Conservation (phyloP, 2,113 vertebrate genomes). For the Mobula birostris region DNA sequence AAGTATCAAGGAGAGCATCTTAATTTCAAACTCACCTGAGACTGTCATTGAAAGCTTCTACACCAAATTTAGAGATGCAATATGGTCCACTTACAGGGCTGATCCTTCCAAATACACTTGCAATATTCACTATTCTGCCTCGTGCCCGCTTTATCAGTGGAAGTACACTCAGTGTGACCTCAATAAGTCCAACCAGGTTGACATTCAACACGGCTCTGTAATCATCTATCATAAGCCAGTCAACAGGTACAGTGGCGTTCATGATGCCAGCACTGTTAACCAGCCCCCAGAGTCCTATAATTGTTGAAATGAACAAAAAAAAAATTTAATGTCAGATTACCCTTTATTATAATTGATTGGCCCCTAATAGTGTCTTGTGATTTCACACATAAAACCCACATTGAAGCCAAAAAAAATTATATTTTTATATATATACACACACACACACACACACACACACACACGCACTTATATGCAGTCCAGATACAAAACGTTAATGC, state of each 20-base stretch:
- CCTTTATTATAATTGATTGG: neutral
- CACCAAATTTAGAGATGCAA: conserved; percentile 63
- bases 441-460: too few relatives aligned
- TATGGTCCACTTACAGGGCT: conserved; percentile 57
- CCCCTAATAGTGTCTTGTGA: neutral
- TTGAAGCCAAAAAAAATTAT: too few relatives aligned
- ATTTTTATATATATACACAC: too few relatives aligned
- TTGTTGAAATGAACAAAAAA: neutral
- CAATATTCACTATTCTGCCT: conserved; percentile 65
- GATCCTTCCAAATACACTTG: conserved; percentile 62
- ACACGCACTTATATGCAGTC: too few relatives aligned
- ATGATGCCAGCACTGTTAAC: conserved; percentile 69
- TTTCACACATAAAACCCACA: neutral
- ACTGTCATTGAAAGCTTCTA: conserved; percentile 71
- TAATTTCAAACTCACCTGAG: conserved; percentile 53
- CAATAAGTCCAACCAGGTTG: conserved; percentile 62
- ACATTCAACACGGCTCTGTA: conserved; percentile 58
- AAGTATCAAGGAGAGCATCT: neutral
- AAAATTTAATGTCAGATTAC: neutral
- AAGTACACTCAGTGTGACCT: conserved; percentile 63
- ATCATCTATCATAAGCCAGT: conserved; percentile 62
- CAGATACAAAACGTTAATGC: too few relatives aligned
- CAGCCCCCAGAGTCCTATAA: conserved; percentile 70
- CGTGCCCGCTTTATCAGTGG: conserved; percentile 60
- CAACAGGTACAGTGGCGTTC: conserved; percentile 51